Evolutionary conservation across 2,888 invertebrate species (phyloP).

Genomic region (Agrotis ipsilon): DNA sequence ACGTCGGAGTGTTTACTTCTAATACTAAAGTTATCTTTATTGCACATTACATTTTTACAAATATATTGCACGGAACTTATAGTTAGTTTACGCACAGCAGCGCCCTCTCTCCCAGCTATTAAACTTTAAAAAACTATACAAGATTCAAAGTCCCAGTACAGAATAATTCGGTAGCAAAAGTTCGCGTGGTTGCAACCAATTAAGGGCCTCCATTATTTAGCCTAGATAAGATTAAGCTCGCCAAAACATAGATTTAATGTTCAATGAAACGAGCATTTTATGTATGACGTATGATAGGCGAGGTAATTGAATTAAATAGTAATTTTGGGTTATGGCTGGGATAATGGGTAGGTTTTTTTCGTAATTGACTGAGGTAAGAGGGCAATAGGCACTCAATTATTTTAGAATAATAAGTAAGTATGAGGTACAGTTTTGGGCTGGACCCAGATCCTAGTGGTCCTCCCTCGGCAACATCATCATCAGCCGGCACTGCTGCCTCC

Average conservation of each 20-base stretch:
- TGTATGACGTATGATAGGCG: conserved; percentile 54
- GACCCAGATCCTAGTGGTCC: too few relatives aligned
- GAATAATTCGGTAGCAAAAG: conserved; percentile 33
- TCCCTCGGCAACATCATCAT: too few relatives aligned
- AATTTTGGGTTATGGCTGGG: conserved; percentile 36
- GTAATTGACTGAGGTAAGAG: background rate
- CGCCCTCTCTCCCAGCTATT: too few relatives aligned
- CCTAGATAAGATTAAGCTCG: conserved; percentile 67
- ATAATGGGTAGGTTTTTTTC: conserved; percentile 9
- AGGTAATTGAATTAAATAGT: conserved; percentile 59
- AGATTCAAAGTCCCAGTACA: conserved; percentile 14
- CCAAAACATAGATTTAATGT: conserved; percentile 65
- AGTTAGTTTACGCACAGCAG: too few relatives aligned
- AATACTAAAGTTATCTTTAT: too few relatives aligned
- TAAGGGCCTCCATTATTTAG: conserved; percentile 59
- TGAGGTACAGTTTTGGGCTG: too few relatives aligned
- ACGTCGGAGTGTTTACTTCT: too few relatives aligned
- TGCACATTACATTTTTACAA: too few relatives aligned
- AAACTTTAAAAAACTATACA: background rate
- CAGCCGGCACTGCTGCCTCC: too few relatives aligned
- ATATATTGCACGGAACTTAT: too few relatives aligned
- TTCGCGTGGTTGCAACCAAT: conserved; percentile 64
- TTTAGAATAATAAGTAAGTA: too few relatives aligned
- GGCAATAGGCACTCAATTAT: too few relatives aligned
- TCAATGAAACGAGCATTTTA: conserved; percentile 56